A percentile compares a stretch with the other conserved stretches of the same genome.
phyloP scores from a whole-genome alignment of 2,888 invertebrate species.

The Eupelmus urozonus region DNA sequence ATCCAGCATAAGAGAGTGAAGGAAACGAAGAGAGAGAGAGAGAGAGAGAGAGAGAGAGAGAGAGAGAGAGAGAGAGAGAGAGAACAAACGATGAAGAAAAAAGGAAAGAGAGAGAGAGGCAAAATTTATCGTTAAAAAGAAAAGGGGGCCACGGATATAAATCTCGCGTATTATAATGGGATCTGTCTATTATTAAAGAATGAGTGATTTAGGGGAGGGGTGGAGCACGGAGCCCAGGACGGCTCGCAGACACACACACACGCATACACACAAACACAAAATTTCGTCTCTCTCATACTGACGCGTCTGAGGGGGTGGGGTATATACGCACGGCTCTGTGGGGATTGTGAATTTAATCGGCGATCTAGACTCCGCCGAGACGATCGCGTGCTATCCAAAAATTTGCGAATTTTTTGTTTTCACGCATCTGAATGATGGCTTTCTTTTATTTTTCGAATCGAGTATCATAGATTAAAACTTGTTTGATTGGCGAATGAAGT shows the following conservation, averaged over 20 bases:
- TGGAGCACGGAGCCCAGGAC: slow-evolving; percentile 71
- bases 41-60: slow-evolving; percentile 61
- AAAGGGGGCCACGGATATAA: slow-evolving; percentile 76
- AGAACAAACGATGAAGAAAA: slow-evolving; percentile 60
- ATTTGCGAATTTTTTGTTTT: slow-evolving; percentile 18
- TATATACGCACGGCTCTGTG: slow-evolving; percentile 48
- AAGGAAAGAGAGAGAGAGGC: slow-evolving; percentile 63
- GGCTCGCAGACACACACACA: too few species aligned
- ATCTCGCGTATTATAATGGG: slow-evolving; percentile 77
- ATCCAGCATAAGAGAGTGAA: slow-evolving; percentile 62
- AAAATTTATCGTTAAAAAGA: slow-evolving; percentile 77
- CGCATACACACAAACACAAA: slow-evolving; percentile 60
- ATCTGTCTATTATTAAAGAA: slow-evolving; percentile 78
- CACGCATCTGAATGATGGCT: too few species aligned
- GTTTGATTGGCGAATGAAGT: too few species aligned
- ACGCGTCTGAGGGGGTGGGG: slow-evolving; percentile 69
- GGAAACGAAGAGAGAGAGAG: slow-evolving; percentile 57
- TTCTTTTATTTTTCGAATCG: too few species aligned
- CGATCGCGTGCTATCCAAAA: background rate
- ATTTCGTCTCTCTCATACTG: slow-evolving; percentile 43
- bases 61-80: slow-evolving; percentile 59
- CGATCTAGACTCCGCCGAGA: slow-evolving; percentile 63
- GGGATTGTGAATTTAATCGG: slow-evolving; percentile 75
- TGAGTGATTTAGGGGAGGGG: slow-evolving; percentile 77
- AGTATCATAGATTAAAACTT: too few species aligned